Evolutionary conservation across 2,113 vertebrate species (phyloP).

Genomic region (Morone saxatilis): DNA sequence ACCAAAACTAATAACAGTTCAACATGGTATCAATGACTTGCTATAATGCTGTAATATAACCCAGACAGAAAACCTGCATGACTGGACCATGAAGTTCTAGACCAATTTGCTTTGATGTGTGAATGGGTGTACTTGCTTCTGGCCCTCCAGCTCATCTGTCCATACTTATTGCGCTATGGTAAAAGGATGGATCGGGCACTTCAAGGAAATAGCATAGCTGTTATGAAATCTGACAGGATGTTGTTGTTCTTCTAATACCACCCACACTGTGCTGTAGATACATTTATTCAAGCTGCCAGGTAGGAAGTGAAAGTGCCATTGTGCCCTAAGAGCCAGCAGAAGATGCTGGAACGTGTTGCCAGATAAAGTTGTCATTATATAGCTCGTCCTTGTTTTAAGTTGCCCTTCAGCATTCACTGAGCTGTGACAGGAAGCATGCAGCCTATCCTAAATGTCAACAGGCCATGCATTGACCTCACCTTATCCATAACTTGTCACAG

Average conservation of each 20-base stretch:
- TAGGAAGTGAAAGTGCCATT: conserved; percentile 38
- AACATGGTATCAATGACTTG: neutral
- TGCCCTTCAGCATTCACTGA: conserved; percentile 44
- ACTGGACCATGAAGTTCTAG: conserved; percentile 13
- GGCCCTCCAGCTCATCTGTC: conserved; percentile 27
- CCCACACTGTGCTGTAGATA: conserved; percentile 49
- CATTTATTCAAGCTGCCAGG: conserved; percentile 52
- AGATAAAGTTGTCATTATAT: conserved; percentile 29
- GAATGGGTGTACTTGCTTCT: conserved; percentile 12
- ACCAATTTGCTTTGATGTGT: conserved; percentile 33
- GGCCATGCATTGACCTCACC: conserved; percentile 37
- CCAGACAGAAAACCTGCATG: neutral
- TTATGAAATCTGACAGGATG: conserved; percentile 47
- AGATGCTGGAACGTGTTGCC: conserved; percentile 15
- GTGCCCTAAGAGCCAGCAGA: conserved; percentile 27
- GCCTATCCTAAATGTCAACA: conserved; percentile 51
- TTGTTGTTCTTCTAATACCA: conserved; percentile 49
- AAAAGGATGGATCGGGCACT: conserved; percentile 41
- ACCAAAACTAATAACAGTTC: neutral
- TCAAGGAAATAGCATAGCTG: conserved; percentile 21
- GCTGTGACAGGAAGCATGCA: conserved; percentile 39
- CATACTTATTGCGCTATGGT: conserved; percentile 23
- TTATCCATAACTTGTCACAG: conserved; percentile 48
- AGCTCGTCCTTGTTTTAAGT: conserved; percentile 29
- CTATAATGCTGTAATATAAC: neutral